phyloP scores from a whole-genome alignment of 1,140 invertebrate species.

The Ruditapes philippinarum region DNA sequence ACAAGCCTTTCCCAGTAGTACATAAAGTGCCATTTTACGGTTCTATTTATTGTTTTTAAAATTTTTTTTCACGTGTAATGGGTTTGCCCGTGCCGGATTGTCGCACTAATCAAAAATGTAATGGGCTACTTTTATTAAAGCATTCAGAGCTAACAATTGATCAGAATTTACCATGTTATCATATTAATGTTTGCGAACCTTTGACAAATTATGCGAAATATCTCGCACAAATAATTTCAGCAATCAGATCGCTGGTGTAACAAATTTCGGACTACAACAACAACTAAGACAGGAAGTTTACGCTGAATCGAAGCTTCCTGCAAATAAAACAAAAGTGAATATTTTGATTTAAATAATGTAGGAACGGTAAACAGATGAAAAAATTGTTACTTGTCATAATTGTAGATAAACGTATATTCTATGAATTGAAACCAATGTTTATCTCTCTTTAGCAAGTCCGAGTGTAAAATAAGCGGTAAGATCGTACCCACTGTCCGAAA shows the following conservation, averaged over 20 bases:
- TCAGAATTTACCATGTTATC: not conserved
- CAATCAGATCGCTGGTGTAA: not conserved
- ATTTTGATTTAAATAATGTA: no score
- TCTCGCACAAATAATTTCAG: not conserved
- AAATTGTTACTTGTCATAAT: no score
- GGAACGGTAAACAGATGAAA: no score
- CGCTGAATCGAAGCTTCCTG: no score
- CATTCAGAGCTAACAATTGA: not conserved
- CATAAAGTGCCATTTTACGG: not conserved
- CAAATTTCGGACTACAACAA: no score
- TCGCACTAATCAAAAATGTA: not conserved
- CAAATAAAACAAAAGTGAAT: no score
- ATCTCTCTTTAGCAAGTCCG: no score
- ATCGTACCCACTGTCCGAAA: no score
- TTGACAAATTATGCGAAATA: conserved; percentile 11
- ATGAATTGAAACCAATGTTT: no score
- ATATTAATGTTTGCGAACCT: not conserved
- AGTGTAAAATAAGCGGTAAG: no score
- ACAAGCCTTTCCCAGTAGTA: not conserved
- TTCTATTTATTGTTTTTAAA: not conserved
- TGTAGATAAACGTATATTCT: no score
- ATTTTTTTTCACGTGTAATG: not conserved
- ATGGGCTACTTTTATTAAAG: not conserved
- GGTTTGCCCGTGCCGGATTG: conserved; percentile 2
- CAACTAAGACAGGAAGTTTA: not conserved